Evolutionary conservation across 2,888 invertebrate genomes (phyloP), one percentile per base, ranked within the genome.

Genomic region (Chrysomela aeneicollis): DNA sequence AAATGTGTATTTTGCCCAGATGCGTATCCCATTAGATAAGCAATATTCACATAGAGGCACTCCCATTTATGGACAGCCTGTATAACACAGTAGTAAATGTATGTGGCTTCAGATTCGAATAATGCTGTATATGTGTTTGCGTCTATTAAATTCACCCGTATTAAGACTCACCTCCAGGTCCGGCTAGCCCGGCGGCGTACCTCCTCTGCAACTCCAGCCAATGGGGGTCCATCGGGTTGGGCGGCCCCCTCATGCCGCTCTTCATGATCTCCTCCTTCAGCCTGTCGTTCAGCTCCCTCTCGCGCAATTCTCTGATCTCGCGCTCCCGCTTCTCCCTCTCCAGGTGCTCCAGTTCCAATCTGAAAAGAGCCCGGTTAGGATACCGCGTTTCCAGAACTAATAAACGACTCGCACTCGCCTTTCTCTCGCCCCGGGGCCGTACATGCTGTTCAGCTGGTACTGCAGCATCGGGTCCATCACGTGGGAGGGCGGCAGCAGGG

Each of bases 171-270:
- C 81, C 81, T 51, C 75, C 75, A 5, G 81, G 81, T 51, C 80
- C 82, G 1, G 80, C 79, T 15, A 86, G 81, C 54, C 85, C 87
- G 12, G 80, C 80, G 0, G 82, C 82, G 63, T 82, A 82, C 79
- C 93, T 86, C 78, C 95, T 86, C 79, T 97, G 97, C 81, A 97
- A 89, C 80, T 97, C 97, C 74, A 97, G 83, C 95, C 96, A 89
- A 77, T 89, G 82, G 0, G 92, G 92, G 80, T 93, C 92, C 73
- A 92, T 59, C 75, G 81, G 72, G 76, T 82, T 53, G 74, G 82
- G 58, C 75, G 81, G 82, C 1, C 83, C 71, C 72, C 85, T 54
- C 83, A 82, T 82, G 1, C 82, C 82, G 54, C 81, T 88, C 84
- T 97, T 92, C 84, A 93, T 85, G 70, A 95, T 86, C 81, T 95